Evolutionary conservation across 1,140 invertebrate species (phyloP).

Genomic region (Drosophila tsacasi): DNA sequence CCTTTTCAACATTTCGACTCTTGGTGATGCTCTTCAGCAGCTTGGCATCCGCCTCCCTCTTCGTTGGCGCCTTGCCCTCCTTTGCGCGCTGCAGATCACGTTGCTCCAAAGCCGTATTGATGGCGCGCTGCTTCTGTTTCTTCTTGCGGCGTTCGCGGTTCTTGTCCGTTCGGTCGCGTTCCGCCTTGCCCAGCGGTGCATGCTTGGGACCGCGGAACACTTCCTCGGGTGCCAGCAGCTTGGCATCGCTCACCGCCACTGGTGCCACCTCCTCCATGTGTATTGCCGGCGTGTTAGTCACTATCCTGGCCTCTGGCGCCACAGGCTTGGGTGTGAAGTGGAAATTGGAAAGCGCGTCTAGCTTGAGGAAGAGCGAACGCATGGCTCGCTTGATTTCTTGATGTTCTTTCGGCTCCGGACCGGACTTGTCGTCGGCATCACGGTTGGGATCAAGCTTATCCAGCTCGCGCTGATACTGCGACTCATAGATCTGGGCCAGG

Average conservation of each 20-base stretch:
- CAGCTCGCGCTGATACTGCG: slow-evolving; percentile 94
- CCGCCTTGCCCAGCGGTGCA: slow-evolving; percentile 91
- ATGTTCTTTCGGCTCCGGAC: slow-evolving; percentile 91
- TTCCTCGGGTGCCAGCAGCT: slow-evolving; percentile 97
- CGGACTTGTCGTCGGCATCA: slow-evolving; percentile 86
- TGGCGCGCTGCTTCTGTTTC: slow-evolving; percentile 90
- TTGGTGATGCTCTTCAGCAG: slow-evolving; percentile 88
- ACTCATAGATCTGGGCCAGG: slow-evolving; percentile 97
- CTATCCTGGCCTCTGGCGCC: slow-evolving; percentile 94
- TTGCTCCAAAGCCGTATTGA: slow-evolving; percentile 87
- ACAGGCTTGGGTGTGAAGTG: slow-evolving; percentile 96
- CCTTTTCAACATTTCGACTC: slow-evolving; percentile 88
- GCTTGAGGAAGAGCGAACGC: slow-evolving; percentile 92
- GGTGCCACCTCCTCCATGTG: slow-evolving; percentile 98
- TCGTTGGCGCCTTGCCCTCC: slow-evolving; percentile 86
- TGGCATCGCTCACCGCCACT: slow-evolving; percentile 92
- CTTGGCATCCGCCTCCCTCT: slow-evolving; percentile 87
- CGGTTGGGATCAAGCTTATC: slow-evolving; percentile 88
- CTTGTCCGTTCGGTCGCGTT: slow-evolving; percentile 94
- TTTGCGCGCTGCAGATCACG: slow-evolving; percentile 84
- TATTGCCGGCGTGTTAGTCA: slow-evolving; percentile 96
- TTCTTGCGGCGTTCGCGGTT: slow-evolving; percentile 95
- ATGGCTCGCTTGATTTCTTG: slow-evolving; percentile 92
- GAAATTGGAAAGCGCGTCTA: slow-evolving; percentile 97
- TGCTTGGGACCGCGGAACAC: slow-evolving; percentile 92